Evolutionary conservation across 2,113 vertebrate genomes (phyloP).

Genomic region (Capreolus pygargus): DNA sequence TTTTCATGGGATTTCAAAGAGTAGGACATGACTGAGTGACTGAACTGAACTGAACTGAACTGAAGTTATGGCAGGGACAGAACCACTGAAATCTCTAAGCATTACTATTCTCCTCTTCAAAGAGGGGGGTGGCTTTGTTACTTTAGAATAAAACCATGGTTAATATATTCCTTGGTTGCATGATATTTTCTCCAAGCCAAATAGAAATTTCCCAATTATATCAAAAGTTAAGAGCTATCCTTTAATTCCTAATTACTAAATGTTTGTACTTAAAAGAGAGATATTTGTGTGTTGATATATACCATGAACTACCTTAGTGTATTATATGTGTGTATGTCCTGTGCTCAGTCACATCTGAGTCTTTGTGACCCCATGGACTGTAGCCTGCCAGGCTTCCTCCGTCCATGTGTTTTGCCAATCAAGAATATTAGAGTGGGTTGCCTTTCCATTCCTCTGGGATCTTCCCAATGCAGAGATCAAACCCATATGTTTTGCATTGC

Average conservation of each 20-base stretch:
- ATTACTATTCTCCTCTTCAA: not conserved
- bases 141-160: not conserved
- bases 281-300: not conserved
- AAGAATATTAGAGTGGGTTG: not conserved
- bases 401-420: not conserved
- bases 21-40: not conserved
- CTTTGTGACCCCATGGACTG: not conserved
- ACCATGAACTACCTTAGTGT: not conserved
- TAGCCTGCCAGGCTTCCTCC: not conserved
- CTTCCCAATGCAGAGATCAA: not conserved
- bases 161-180: not conserved
- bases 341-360: not conserved
- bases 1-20: not conserved
- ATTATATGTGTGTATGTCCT: not conserved
- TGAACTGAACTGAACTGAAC: not conserved
- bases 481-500: not conserved
- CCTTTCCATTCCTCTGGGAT: not conserved
- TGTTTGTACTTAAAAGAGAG: not conserved
- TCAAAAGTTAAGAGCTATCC: not conserved
- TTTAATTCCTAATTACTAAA: not conserved
- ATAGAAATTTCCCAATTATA: not conserved
- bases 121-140: not conserved
- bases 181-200: not conserved
- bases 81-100: not conserved
- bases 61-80: not conserved